Base-by-base conservation (phyloP, 2,888 invertebrate species). In the Heliconius ethilla region DNA sequence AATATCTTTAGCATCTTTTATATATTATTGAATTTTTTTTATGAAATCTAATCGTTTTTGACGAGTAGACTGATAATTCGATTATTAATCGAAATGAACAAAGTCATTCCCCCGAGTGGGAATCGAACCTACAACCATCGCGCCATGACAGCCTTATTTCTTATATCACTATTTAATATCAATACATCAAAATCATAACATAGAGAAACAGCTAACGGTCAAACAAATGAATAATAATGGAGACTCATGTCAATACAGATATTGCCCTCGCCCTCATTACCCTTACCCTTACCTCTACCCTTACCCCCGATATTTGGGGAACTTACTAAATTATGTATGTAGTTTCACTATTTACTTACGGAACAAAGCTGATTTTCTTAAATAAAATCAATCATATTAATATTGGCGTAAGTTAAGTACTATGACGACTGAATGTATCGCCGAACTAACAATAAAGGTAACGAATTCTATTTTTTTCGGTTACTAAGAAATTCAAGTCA, bases 351-450 rank as follows among this genome's bases (percentile, higher is more conserved):
- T 91, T 91, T 88, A 86, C 86, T 87, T 84, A 83, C 83, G 83
- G 85, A 85, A 86, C 85, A 87, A 88, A 90, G 88, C 87, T 87
- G 90, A 89, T 90, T 88, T 87, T 84, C 87, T 88, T 88, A 86
- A 89, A 90, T 89, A 89, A 88, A 88, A 87, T 86, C 89, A 89
- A 90, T 90, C 88, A 89, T 87, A 82, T 84, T 82, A 82, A 88
- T 87, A 86, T 62, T 76, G 80, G 81, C 70, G 37, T 33, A 81
- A 82, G 77, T 18, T 27, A 80, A 4, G 76, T 45, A 79, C 45
- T 27, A n/a, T 37, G 75, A 75, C 18, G 4, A 37, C 11, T 33
- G 9, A 59, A 22, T 22, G 22, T 55, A n/a, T 1, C 0, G n/a
- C 10, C 3, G 3, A 55, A 10, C 55, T 55, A 3, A 22, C 55